These are phyloP conservation scores for Panopea generosa DNA, from an alignment of 2,888 invertebrate genomes.

Conservation along the genomic window DNA sequence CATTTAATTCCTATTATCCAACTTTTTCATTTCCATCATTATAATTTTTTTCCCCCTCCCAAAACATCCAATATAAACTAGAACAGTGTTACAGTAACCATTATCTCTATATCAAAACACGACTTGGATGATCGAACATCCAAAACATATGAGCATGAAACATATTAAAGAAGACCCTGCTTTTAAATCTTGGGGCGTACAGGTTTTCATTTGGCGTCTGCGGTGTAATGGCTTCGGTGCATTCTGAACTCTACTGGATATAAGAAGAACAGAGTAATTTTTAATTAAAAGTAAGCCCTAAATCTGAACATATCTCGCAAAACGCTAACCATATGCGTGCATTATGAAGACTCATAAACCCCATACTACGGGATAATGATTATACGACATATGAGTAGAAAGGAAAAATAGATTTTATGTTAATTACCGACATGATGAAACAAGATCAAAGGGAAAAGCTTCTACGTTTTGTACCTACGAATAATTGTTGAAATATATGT, in stretches of 20 bases:
- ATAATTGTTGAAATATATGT: conserved; percentile 55
- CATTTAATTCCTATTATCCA: too few species aligned
- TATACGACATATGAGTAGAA: conserved; percentile 57
- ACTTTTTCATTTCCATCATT: neutral
- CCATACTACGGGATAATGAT: conserved; percentile 47
- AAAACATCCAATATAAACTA: neutral
- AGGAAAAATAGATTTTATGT: conserved; percentile 64
- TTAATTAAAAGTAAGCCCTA: conserved; percentile 67
- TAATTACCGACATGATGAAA: conserved; percentile 59
- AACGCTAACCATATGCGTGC: conserved; percentile 60
- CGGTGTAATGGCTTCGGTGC: conserved; percentile 52
- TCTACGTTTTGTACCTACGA: conserved; percentile 49
- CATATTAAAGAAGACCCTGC: conserved; percentile 33
- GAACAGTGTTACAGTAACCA: conserved; percentile 5
- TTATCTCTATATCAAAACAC: conserved; percentile 33
- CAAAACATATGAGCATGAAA: conserved; percentile 41
- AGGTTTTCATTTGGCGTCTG: conserved; percentile 47
- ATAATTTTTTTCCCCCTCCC: too few species aligned
- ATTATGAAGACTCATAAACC: conserved; percentile 48
- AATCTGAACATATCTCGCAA: conserved; percentile 51
- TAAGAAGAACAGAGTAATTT: conserved; percentile 61
- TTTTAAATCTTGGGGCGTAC: conserved; percentile 27
- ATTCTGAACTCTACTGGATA: conserved; percentile 57
- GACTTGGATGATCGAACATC: conserved; percentile 54
- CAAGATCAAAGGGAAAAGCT: conserved; percentile 57